Percentiles rank a stretch among this genome's conserved stretches.
These are phyloP conservation scores for Chamaetylas fuelleborni DNA, from an alignment of 2,113 vertebrate genomes.

Conservation along the genomic window DNA sequence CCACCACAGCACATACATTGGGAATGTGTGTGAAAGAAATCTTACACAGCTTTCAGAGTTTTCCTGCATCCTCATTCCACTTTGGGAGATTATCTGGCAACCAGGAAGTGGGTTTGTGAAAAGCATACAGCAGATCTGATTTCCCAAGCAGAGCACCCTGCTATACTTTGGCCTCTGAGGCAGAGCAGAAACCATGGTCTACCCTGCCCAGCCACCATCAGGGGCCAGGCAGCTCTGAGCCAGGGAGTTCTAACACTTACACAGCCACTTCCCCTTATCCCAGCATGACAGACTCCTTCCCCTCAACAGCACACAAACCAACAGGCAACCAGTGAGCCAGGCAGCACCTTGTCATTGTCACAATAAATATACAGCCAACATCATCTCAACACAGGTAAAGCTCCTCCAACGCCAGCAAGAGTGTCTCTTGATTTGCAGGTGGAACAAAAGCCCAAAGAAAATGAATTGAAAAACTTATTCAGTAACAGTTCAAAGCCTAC, in stretches of 20 bases:
- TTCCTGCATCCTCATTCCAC: not conserved
- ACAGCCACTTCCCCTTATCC: not conserved
- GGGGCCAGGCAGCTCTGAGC: not conserved
- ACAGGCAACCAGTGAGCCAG: not conserved
- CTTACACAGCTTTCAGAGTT: not conserved
- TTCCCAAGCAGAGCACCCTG: not conserved
- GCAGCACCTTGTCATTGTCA: not conserved
- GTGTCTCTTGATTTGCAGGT: not conserved
- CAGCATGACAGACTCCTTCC: not conserved
- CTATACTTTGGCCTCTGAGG: not conserved
- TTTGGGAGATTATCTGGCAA: not conserved
- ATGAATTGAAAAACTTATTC: not conserved
- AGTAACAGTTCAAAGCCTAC: constrained; percentile 27
- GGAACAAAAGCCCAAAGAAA: not conserved
- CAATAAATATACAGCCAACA: not conserved
- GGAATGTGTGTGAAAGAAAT: not conserved
- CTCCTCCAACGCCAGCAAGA: not conserved
- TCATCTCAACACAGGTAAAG: not conserved
- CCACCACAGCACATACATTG: not conserved
- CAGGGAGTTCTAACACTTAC: not conserved
- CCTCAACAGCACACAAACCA: not conserved
- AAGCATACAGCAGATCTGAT: not conserved
- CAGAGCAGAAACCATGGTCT: not conserved
- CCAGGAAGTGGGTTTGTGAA: not conserved
- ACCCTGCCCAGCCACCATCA: not conserved